Evolutionary conservation across 2,113 vertebrate genomes (phyloP).

Genomic region (Passer domesticus): DNA sequence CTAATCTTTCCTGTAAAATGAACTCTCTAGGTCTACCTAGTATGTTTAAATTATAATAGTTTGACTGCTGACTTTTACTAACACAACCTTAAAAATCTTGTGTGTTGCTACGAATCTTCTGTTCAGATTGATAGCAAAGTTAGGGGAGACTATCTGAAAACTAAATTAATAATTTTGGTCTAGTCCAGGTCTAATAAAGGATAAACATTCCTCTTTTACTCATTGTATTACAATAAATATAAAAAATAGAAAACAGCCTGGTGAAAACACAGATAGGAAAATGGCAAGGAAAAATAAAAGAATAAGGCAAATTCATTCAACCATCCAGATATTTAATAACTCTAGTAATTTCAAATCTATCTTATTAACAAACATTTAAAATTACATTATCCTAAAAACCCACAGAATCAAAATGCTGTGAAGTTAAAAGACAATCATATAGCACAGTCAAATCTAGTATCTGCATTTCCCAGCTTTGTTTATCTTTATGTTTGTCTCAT

Average conservation of each 20-base stretch:
- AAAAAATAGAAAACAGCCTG: background rate
- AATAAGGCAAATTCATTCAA: background rate
- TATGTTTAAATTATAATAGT: slow-evolving; percentile 39
- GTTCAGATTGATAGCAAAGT: slow-evolving; percentile 35
- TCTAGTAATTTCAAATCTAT: background rate
- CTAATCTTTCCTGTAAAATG: slow-evolving; percentile 40
- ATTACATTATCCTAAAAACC: background rate
- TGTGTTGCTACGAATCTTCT: slow-evolving; percentile 5
- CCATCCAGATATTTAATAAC: background rate
- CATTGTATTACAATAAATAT: background rate
- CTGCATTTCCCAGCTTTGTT: accelerated
- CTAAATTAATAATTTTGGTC: background rate
- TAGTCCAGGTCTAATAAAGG: background rate
- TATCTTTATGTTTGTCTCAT: background rate
- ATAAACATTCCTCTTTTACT: background rate
- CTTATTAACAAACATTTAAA: background rate
- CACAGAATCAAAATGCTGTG: background rate
- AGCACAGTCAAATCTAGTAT: slow-evolving; percentile 17
- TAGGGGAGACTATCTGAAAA: slow-evolving; percentile 3
- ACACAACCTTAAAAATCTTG: slow-evolving; percentile 9
- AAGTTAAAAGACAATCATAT: background rate
- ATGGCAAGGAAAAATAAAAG: background rate
- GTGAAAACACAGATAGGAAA: background rate
- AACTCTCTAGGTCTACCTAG: background rate
- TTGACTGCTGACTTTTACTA: slow-evolving; percentile 23